Evolutionary conservation across 2,113 vertebrate genomes (phyloP), one percentile per base, ranked within the genome.

Genomic region (Regulus satrapa): DNA sequence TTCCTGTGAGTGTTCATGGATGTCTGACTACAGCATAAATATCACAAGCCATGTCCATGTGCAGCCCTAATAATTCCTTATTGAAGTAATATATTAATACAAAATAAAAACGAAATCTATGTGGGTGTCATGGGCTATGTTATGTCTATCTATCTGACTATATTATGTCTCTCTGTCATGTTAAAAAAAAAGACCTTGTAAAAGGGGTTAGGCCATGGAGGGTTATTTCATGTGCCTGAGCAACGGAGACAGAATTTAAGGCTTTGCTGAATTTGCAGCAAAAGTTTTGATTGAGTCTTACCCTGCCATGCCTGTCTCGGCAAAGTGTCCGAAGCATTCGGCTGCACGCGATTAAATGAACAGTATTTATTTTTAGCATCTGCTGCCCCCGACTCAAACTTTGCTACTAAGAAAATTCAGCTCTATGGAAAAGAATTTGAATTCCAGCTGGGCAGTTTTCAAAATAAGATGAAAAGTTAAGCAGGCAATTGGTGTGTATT

Each of bases 381-480:
- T 98, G 98, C 96, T 96, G 96, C 96, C 98, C 96, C 94, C 38
- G 93, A 79, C 97, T 97, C 96, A 98, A 98, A 98, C 97, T 98
- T 98, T 97, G 98, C 98, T 98, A 98, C 98, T 98, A 98, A 98
- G 97, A 98, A 98, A 98, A 98, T 97, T 94, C 94, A 97, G 97
- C 98, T 98, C 98, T 97, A 97, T 98, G 98, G 98, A 98, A 98
- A 98, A 98, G 98, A 98, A 98, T 98, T 98, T 97, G 97, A 98
- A 98, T 98, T 98, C 98, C 98, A 98, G 98, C 98, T 98, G 98
- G 97, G 98, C 98, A 98, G 98, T 98, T 98, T 98, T 98, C 98
- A 98, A 98, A 98, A 98, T 98, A 98, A 98, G 98, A 98, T 98
- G 98, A 98, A 98, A 98, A 98, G 98, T 98, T 98, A 98, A 98